Evolutionary conservation across 2,797 vertebrate species (phyloP).

Genomic region (Huso huso): DNA sequence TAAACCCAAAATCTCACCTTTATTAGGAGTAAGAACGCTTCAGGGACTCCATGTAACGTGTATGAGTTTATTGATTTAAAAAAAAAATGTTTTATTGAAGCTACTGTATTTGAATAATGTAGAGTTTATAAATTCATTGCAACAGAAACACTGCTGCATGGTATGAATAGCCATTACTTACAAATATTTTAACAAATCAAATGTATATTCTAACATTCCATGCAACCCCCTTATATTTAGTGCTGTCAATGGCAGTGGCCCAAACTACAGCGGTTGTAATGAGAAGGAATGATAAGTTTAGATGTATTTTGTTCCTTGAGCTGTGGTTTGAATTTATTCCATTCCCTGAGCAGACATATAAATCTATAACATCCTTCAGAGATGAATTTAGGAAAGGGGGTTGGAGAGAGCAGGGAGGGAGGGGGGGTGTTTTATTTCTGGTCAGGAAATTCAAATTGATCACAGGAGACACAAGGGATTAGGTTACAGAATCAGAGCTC

Average conservation of each 20-base stretch:
- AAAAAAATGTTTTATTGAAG: slow-evolving; percentile 15
- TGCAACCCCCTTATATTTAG: slow-evolving; percentile 26
- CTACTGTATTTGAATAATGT: slow-evolving; percentile 32
- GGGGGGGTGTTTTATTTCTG: slow-evolving; percentile 40
- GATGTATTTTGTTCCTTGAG: slow-evolving; percentile 41
- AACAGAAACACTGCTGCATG: slow-evolving; percentile 17
- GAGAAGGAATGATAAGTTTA: slow-evolving; percentile 35
- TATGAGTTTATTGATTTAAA: slow-evolving; percentile 42
- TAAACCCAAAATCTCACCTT: slow-evolving; percentile 40
- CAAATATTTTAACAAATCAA: slow-evolving; percentile 19
- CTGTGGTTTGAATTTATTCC: slow-evolving; percentile 40
- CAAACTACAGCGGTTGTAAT: slow-evolving; percentile 25
- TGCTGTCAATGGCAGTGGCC: slow-evolving; percentile 25
- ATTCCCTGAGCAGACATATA: slow-evolving; percentile 35
- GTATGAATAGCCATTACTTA: slow-evolving; percentile 18
- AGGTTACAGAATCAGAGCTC: slow-evolving; percentile 43
- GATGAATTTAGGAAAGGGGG: slow-evolving; percentile 42
- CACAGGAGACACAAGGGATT: slow-evolving; percentile 48
- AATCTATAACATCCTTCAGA: slow-evolving; percentile 52
- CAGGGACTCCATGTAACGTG: slow-evolving; percentile 32
- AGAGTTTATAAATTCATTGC: slow-evolving; percentile 23
- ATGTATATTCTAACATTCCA: slow-evolving; percentile 6
- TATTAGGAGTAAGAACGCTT: slow-evolving; percentile 32
- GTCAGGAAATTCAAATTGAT: slow-evolving; percentile 66
- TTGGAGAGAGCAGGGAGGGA: neutral